Conservation (phyloP, 2,888 invertebrate species). For the Cantharis rustica region DNA sequence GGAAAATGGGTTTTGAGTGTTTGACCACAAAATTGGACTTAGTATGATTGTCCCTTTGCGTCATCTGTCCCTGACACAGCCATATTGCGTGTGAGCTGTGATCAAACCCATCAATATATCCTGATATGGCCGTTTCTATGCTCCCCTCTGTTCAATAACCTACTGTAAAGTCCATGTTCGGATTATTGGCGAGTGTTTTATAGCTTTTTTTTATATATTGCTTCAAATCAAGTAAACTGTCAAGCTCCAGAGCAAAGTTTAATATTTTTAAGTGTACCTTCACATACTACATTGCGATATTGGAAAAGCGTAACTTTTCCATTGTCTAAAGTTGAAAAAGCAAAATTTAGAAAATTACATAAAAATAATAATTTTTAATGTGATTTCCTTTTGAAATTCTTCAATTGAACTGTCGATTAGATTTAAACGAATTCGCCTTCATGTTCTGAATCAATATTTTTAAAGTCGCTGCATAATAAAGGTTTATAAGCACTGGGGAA, state of each 20-base stretch:
- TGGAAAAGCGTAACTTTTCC: neutral
- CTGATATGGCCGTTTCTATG: conserved; percentile 14
- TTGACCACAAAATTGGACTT: conserved; percentile 25
- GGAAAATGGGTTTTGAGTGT: conserved; percentile 18
- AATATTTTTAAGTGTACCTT: neutral
- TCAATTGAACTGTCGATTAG: conserved; percentile 20
- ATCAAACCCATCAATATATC: conserved; percentile 44
- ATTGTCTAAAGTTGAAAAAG: neutral
- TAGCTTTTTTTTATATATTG: neutral
- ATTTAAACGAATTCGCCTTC: conserved; percentile 40
- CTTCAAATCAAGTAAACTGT: neutral
- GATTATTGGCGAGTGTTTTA: neutral
- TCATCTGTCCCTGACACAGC: conserved; percentile 46
- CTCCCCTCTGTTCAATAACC: conserved; percentile 18
- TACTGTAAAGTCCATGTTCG: neutral
- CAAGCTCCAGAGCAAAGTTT: neutral
- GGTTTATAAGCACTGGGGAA: conserved; percentile 42
- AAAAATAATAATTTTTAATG: neutral
- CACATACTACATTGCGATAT: neutral
- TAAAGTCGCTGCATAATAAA: conserved; percentile 47
- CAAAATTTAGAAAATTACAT: neutral
- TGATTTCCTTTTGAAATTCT: conserved; percentile 2
- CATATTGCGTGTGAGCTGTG: conserved; percentile 45
- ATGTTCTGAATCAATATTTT: conserved; percentile 52
- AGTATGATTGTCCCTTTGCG: conserved; percentile 30